These are phyloP conservation scores for Heliconius eleuchia DNA, from an alignment of 1,140 invertebrate genomes.

Conservation along the genomic window DNA sequence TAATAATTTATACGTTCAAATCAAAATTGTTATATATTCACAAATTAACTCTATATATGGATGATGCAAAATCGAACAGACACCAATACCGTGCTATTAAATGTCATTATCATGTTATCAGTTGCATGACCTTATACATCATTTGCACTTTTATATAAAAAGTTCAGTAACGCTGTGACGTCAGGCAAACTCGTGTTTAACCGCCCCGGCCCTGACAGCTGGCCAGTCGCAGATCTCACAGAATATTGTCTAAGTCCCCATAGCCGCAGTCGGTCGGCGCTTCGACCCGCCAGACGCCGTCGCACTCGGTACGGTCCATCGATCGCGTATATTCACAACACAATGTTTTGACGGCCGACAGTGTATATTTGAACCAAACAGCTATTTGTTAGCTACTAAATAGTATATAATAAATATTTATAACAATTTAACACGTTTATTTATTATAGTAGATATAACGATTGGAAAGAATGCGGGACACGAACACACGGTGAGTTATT, in stretches of 20 bases:
- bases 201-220: constrained; percentile 6
- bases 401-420: background rate
- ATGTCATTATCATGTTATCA: constrained; percentile 8
- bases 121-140: background rate
- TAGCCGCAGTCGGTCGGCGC: constrained; percentile 38
- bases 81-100: background rate
- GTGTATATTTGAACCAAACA: constrained; percentile 13
- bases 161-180: constrained; percentile 8
- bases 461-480: constrained; percentile 55
- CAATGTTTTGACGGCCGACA: constrained; percentile 49
- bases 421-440: background rate
- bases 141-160: constrained; percentile 7
- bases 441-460: background rate
- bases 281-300: constrained; percentile 44
- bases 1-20: too few relatives aligned
- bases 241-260: constrained; percentile 9
- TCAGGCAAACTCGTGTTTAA: constrained; percentile 5
- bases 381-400: background rate
- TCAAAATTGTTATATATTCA: too few relatives aligned
- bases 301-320: constrained; percentile 40
- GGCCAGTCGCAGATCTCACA: constrained; percentile 6
- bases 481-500: constrained; percentile 53
- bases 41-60: background rate
- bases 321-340: constrained; percentile 59
- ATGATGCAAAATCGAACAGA: background rate